phyloP scores from a whole-genome alignment of 2,113 vertebrate genomes.

The Misgurnus mizolepis region DNA sequence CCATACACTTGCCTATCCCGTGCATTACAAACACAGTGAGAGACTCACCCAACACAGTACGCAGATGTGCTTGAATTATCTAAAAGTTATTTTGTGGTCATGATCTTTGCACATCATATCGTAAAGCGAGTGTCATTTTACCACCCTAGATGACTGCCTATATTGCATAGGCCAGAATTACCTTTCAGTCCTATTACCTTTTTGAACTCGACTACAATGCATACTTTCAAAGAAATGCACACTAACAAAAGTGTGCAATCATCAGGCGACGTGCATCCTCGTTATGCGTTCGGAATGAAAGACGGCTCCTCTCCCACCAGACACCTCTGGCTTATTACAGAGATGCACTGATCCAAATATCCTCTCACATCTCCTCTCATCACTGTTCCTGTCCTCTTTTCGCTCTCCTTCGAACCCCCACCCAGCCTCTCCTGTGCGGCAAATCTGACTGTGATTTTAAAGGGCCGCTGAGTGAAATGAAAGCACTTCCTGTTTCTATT shows the following conservation, averaged over 20 bases:
- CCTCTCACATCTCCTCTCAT: constrained; percentile 44
- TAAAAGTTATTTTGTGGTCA: background rate
- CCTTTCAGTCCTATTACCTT: background rate
- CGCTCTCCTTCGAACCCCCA: background rate
- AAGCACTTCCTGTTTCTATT: constrained; percentile 59
- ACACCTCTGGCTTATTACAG: constrained; percentile 50
- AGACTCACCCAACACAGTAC: no score
- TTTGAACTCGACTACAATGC: background rate
- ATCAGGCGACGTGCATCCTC: constrained; percentile 29
- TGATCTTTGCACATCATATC: background rate
- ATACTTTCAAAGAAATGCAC: constrained; percentile 7
- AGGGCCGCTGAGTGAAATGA: constrained; percentile 55
- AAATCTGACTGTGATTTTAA: constrained; percentile 57
- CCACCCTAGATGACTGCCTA: no score
- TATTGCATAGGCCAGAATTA: no score
- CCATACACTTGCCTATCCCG: no score
- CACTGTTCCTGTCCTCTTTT: constrained; percentile 39
- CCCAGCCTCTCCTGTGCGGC: constrained; percentile 25
- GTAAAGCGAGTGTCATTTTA: background rate
- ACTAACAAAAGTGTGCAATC: constrained; percentile 30
- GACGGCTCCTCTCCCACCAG: constrained; percentile 50
- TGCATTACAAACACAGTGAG: no score
- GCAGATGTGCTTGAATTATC: no score
- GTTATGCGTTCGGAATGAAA: constrained; percentile 35
- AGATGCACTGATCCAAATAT: constrained; percentile 52